Conservation (phyloP, 2,888 invertebrate species). For the Drosophila affinis region DNA sequence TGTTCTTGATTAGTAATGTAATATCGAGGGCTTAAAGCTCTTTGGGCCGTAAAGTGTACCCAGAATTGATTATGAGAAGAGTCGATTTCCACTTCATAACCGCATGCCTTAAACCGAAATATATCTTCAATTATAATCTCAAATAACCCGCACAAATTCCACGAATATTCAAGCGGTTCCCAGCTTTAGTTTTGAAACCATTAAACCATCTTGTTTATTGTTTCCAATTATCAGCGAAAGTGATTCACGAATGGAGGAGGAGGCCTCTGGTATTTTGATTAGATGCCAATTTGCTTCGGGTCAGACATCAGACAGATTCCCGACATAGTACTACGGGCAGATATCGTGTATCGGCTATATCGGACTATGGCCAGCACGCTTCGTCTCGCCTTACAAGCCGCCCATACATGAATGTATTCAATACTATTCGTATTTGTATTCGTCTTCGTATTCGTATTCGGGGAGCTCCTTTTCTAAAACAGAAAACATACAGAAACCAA, state of each 20-base stretch:
- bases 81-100: too few relatives aligned
- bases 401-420: neutral
- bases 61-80: neutral
- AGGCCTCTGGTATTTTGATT: conserved; percentile 36
- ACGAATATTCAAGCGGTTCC: neutral
- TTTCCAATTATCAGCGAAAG: conserved; percentile 24
- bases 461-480: conserved; percentile 29
- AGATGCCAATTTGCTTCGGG: conserved; percentile 52
- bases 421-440: conserved; percentile 8
- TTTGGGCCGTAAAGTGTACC: neutral
- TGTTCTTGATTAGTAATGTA: neutral
- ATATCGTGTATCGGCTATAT: conserved; percentile 26
- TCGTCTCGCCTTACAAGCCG: conserved; percentile 42
- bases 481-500: conserved; percentile 11
- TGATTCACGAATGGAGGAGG: conserved; percentile 26
- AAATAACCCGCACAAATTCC: neutral
- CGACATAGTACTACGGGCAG: conserved; percentile 4
- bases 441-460: conserved; percentile 3
- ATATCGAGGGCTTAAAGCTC: neutral
- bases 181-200: neutral
- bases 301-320: conserved; percentile 36
- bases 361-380: conserved; percentile 40
- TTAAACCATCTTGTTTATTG: conserved; percentile 19
- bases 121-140: too few relatives aligned
- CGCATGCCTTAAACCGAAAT: too few relatives aligned